A percentile compares a stretch with the other conserved stretches of the same genome.
These are phyloP conservation scores for Cydia amplana DNA, from an alignment of 1,140 invertebrate genomes.

Conservation along the genomic window DNA sequence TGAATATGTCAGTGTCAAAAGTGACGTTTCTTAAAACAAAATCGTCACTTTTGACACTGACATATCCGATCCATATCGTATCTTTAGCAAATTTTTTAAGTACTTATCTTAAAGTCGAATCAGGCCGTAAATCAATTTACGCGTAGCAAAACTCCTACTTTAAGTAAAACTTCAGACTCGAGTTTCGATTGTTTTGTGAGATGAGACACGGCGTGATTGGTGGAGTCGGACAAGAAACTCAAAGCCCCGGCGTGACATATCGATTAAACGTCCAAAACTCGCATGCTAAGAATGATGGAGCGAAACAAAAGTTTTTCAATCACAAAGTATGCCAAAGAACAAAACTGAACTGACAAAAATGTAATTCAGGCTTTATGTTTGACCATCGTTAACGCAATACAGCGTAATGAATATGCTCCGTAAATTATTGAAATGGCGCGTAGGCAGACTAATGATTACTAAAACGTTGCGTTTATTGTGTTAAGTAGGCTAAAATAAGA, in stretches of 20 bases:
- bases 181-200: conserved; percentile 9
- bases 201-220: conserved; percentile 21
- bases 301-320: conserved; percentile 26
- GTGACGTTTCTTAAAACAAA: too few species aligned
- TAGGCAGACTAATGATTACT: conserved; percentile 29
- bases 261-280: conserved; percentile 30
- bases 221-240: neutral
- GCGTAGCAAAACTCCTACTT: neutral
- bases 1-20: too few species aligned
- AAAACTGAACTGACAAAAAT: conserved; percentile 10
- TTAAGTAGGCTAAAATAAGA: conserved; percentile 30
- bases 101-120: too few species aligned
- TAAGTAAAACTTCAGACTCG: neutral
- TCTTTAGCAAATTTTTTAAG: too few species aligned
- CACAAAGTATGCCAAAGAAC: conserved; percentile 9
- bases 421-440: conserved; percentile 11
- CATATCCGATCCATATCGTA: too few species aligned
- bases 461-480: conserved; percentile 29
- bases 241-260: conserved; percentile 30
- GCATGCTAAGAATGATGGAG: conserved; percentile 32
- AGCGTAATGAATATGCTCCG: conserved; percentile 17
- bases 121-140: neutral
- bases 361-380: neutral
- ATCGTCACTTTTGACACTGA: too few species aligned
- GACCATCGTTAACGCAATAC: conserved; percentile 26